These are phyloP conservation scores for Pristionchus exspectatus DNA, from an alignment of 2,888 invertebrate species.

Conservation along the genomic window DNA sequence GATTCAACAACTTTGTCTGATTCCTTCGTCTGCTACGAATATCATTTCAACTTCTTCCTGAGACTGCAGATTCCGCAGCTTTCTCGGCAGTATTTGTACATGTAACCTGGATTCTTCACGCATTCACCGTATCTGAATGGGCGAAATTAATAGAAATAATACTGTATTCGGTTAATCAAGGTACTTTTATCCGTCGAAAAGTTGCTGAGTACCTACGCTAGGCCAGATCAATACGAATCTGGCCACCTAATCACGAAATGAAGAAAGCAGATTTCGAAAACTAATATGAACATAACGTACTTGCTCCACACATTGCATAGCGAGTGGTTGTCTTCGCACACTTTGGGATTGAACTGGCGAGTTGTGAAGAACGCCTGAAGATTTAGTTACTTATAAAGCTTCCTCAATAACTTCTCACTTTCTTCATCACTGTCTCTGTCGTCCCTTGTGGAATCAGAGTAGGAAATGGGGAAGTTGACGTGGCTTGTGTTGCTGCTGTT, in stretches of 20 bases:
- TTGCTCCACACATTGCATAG: constrained; percentile 53
- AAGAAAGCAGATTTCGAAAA: too few species aligned
- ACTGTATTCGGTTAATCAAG: background rate
- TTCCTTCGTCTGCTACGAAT: background rate
- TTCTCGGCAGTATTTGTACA: constrained; percentile 52
- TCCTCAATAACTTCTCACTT: background rate
- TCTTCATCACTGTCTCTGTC: background rate
- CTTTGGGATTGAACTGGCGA: constrained; percentile 45
- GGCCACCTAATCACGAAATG: too few species aligned
- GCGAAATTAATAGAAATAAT: background rate
- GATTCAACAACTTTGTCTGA: too few species aligned
- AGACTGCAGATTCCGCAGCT: constrained; percentile 51
- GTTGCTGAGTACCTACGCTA: too few species aligned
- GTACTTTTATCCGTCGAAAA: too few species aligned
- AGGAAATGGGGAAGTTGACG: background rate
- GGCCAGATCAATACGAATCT: too few species aligned
- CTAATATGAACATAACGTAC: background rate
- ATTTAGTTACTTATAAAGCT: background rate
- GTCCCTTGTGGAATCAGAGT: constrained; percentile 37
- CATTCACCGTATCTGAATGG: constrained; percentile 49
- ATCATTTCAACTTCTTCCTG: background rate
- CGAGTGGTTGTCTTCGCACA: constrained; percentile 53
- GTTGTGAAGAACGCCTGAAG: constrained; percentile 31
- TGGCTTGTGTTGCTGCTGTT: background rate
- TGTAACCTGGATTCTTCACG: constrained; percentile 52